Evolutionary conservation across 2,888 invertebrate species (phyloP).

Genomic region (Agrotis exclamationis): DNA sequence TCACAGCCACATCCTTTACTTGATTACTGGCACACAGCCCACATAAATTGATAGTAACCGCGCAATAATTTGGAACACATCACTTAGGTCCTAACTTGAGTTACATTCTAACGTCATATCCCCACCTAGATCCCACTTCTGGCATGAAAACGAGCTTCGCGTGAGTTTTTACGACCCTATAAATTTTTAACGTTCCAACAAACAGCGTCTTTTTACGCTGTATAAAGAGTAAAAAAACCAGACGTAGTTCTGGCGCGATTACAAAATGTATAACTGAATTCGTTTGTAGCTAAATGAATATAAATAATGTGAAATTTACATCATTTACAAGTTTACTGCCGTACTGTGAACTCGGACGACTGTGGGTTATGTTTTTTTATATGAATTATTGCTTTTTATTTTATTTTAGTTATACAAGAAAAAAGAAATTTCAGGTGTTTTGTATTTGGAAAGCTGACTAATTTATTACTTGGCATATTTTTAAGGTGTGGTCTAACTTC

Average conservation of each 20-base stretch:
- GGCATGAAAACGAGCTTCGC: conserved; percentile 79
- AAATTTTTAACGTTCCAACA: conserved; percentile 88
- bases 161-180: conserved; percentile 86
- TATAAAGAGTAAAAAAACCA: conserved; percentile 75
- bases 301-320: conserved; percentile 63
- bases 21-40: conserved; percentile 15
- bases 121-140: conserved; percentile 74
- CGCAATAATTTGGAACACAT: conserved; percentile 64
- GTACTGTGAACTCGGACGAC: conserved; percentile 34
- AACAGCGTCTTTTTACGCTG: conserved; percentile 79
- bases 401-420: conserved; percentile 20
- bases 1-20: background rate
- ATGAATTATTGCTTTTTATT: conserved; percentile 44
- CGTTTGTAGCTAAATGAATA: conserved; percentile 63
- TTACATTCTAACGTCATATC: conserved; percentile 82
- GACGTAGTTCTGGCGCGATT: conserved; percentile 72
- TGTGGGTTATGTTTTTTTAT: conserved; percentile 29
- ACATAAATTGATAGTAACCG: conserved; percentile 36
- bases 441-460: conserved; percentile 3
- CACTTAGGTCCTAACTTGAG: conserved; percentile 67
- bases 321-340: conserved; percentile 50
- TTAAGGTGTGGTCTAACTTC: background rate
- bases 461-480: background rate
- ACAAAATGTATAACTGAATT: conserved; percentile 68
- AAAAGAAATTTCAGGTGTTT: background rate